Evolutionary conservation across 1,140 invertebrate species (phyloP), one percentile per base, ranked within the genome.

Genomic region (Battus philenor): DNA sequence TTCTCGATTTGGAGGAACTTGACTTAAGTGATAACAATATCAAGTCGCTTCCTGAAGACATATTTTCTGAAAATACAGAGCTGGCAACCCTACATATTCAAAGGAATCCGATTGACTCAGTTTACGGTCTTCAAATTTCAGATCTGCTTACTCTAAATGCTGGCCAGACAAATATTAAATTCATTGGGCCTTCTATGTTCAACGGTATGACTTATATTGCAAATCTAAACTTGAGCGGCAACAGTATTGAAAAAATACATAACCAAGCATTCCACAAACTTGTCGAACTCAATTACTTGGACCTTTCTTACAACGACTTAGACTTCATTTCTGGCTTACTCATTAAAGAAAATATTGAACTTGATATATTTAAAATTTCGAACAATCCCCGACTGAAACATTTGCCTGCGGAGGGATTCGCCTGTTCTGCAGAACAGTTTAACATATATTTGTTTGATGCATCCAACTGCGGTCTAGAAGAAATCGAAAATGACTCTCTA

Each of bases 361-460:
- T 93, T 22, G 91, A 93, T 59, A 87, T 90, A 45, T 83, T 93
- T 31, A 83, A 90, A 39, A 87, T 93, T 57, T 90, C 88, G 26
- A 87, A 92, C 41, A 93, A 93, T 55, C 89, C 89, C 2, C 76
- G 84, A 5, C 66, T 93, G 11, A 87, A 87, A 54, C 86, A 86
- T 32, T 71, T 93, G 30, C 90, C 91, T 1, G 79, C 87, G 2
- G 86, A 89, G 52, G 88, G 89, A 12, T 89, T 90, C 59, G 60
- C 77, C 7, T 88, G 87, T 53, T 86, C 86, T 24, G 86, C 84
- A 17, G 87, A 88, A 44, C 70, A 87, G 53, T 90, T 90, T 50
- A 91, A 89, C 31, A 87, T 92, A 33, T 91, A 90, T 61, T 86
- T 88, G 11, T 88, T 93, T 48, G 91, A 93, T 55, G 88, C 91